Base-by-base conservation (phyloP, 2,888 invertebrate genomes). In the Rhagium mordax region DNA sequence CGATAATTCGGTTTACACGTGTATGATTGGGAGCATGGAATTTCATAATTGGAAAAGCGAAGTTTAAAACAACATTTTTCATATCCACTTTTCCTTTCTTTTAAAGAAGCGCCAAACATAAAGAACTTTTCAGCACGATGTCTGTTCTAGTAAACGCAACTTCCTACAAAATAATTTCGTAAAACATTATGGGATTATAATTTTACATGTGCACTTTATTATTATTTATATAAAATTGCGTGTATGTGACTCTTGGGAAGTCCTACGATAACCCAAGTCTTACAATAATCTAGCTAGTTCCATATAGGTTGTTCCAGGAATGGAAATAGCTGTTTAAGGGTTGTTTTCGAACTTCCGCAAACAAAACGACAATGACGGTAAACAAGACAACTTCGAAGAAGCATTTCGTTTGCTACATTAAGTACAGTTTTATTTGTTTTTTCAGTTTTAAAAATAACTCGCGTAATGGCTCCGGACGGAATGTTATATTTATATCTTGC, bases 311-410 rank as follows among this genome's bases (percentile, higher is more conserved):
- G 59, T 16, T 59, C 15, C 61, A 47, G 41, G 48, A 61, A 47
- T 21, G 61, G 48, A 61, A 61, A 61, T 61, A 47, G 48, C 61
- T 18, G 61, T 61, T 61, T 61, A 41, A 24, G 47, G 61, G 61
- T 61, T 41, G 61, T 61, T 61, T 61, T 21, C 4, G 48, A 61
- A 61, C 47, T 61, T 61, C 21, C 47, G n/a, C 47, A 47, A 48
- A 61, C 61, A 61, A 61, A 61, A 61, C 20, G 61, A 61, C 20
- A 47, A 48, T 41, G 41, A 61, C 20, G 3, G 61, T 61, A 61
- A 61, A 61, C 61, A 61, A 61, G 16, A 33, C 41, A 61, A 61
- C 20, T 47, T 20, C 15, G 20, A 47, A 48, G 47, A 21, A 61
- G 20, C 41, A 61, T 61, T 61, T 61, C 47, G 21, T 20, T 47